Evolutionary conservation across 1,140 invertebrate species (phyloP).

Genomic region (Popillia japonica): DNA sequence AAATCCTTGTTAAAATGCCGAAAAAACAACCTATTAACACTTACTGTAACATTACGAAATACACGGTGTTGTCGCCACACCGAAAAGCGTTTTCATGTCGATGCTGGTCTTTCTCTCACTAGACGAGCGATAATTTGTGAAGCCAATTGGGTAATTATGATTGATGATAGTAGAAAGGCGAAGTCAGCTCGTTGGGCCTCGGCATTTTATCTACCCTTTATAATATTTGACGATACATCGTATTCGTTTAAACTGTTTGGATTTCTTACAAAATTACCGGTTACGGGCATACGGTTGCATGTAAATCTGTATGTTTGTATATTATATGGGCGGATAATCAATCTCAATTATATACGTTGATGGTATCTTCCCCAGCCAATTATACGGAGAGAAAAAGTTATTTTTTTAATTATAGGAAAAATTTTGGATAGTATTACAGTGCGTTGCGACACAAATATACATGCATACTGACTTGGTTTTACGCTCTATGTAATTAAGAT

Average conservation of each 20-base stretch:
- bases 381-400: not conserved
- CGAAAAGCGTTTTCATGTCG: constrained; percentile 26
- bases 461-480: not conserved
- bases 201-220: not conserved
- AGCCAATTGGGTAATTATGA: constrained; percentile 26
- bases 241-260: not conserved
- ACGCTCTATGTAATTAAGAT: too few relatives aligned
- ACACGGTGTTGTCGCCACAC: not conserved
- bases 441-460: not conserved
- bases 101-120: not conserved
- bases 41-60: not conserved
- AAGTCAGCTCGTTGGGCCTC: not conserved
- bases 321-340: not conserved
- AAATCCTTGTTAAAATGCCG: not conserved
- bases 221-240: not conserved
- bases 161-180: too few relatives aligned
- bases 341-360: not conserved
- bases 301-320: not conserved
- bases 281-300: not conserved
- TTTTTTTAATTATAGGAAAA: not conserved
- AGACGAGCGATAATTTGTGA: constrained; percentile 28
- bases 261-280: too few relatives aligned
- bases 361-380: not conserved
- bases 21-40: not conserved
- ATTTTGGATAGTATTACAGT: not conserved